These are phyloP conservation scores for Diphyllodes magnificus DNA, from an alignment of 2,113 vertebrate genomes.

Conservation along the genomic window DNA sequence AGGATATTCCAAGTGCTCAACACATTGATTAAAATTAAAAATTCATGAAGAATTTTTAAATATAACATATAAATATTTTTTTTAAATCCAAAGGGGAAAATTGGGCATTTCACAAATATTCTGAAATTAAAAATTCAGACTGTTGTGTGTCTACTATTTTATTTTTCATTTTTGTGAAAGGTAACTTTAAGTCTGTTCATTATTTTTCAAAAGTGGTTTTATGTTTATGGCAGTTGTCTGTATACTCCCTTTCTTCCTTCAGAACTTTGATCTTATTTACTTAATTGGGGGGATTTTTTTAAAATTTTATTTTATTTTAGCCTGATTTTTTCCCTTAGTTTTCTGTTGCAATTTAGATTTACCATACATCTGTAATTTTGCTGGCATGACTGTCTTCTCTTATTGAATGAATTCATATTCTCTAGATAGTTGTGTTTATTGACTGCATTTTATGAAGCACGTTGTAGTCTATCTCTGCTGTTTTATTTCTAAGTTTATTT, in stretches of 20 bases:
- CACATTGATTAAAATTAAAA: neutral
- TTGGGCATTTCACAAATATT: neutral
- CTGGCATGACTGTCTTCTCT: neutral
- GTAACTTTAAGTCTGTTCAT: neutral
- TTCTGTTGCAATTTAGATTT: neutral
- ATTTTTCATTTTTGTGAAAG: neutral
- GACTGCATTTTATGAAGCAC: constrained; percentile 7
- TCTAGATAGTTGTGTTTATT: neutral
- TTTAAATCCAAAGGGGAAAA: neutral
- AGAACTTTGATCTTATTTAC: neutral
- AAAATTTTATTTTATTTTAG: neutral
- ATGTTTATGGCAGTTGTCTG: neutral
- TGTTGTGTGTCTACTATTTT: neutral
- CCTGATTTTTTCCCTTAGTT: neutral
- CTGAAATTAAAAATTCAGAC: neutral
- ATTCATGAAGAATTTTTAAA: neutral
- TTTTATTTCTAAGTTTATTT: constrained; percentile 3
- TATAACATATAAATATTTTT: neutral
- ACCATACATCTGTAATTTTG: neutral
- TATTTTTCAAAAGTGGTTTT: neutral
- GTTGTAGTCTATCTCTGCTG: neutral
- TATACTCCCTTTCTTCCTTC: neutral
- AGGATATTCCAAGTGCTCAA: neutral
- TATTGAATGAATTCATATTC: neutral
- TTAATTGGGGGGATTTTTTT: fast-evolving